Base-by-base conservation (phyloP, 1,140 invertebrate genomes). In the Pomacea maculata region DNA sequence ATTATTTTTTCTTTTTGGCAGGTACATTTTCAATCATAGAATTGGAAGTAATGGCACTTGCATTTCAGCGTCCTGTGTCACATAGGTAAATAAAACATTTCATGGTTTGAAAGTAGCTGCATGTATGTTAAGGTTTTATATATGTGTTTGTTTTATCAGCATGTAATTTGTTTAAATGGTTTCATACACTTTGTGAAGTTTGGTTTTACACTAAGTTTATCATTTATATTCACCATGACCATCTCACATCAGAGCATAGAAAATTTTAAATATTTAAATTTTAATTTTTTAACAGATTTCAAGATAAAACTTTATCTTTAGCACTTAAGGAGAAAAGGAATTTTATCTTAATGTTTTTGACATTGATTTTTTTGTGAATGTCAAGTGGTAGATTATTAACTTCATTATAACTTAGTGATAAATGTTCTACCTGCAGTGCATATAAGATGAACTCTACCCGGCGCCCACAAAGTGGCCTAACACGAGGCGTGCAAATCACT, bases 401-500 rank as follows among this genome's bases (percentile, higher is more conserved):
- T 45, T 6, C 2, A 6, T 45, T 45, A 45, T 45, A 45, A 52
- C 29, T 64, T 65, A 12, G 57, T n/a, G 67, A 8, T 72, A 25
- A 34, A 25, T 57, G 25, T 65, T 21, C 19, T 70, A 19, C n/a
- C 68, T 80, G 55, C 80, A 83, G 83, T 29, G 64, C 79, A 45
- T 61, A 55, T 67, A 83, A 82, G 63, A 87, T 85, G 84, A 85
- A 86, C 73, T 71, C 79, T 68, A 75, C 75, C n/a, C 70, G 84
- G 72, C 81, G 84, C 34, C 78, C 87, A 76, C 88, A 78, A 29
- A 88, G 87, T 84, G 89, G 86, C 77, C 83, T 91, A 21, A 83
- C 86, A 17, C 80, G 90, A 80, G 90, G 90, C 19, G 87, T 91
- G 57, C 87, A 90, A 70, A 90, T 91, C 74, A 91, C 89, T 77